Conservation (phyloP, 2,888 invertebrate species). For the Pristionchus fissidentatus region DNA sequence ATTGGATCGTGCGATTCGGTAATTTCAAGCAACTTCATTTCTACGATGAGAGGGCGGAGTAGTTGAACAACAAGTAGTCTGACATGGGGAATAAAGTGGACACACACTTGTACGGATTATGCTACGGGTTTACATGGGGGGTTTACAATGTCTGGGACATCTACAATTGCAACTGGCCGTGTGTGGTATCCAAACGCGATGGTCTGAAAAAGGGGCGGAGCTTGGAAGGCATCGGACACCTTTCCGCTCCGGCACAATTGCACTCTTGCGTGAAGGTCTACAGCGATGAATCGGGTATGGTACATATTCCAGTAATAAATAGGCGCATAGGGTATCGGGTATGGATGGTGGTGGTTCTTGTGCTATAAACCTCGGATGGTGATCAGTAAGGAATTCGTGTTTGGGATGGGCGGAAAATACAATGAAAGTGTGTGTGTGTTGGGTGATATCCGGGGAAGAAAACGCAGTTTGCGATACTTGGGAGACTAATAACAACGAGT, state of each 20-base stretch:
- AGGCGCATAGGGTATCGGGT: constrained; percentile 15
- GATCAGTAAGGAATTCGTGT: constrained; percentile 28
- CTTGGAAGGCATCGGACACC: not conserved
- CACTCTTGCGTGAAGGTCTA: not conserved
- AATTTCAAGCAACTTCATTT: too few species aligned
- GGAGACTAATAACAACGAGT: not conserved
- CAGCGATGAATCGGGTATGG: not conserved
- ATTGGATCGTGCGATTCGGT: too few species aligned
- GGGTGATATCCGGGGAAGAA: not conserved
- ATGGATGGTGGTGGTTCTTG: constrained; percentile 5
- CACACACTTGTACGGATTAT: too few species aligned
- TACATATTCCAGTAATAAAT: constrained; percentile 29
- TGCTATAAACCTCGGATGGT: constrained; percentile 10
- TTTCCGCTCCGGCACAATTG: not conserved
- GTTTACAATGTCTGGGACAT: too few species aligned
- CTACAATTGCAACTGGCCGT: too few species aligned
- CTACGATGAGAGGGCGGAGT: too few species aligned
- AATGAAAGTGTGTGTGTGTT: not conserved
- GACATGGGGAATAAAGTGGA: not conserved
- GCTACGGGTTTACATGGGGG: constrained; percentile 8
- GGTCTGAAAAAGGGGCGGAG: not conserved
- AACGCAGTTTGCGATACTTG: constrained; percentile 16
- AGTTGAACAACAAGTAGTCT: not conserved
- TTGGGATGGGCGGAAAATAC: not conserved
- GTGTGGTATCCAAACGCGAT: not conserved